phyloP scores from a whole-genome alignment of 1,140 invertebrate species.

The Pantala flavescens region DNA sequence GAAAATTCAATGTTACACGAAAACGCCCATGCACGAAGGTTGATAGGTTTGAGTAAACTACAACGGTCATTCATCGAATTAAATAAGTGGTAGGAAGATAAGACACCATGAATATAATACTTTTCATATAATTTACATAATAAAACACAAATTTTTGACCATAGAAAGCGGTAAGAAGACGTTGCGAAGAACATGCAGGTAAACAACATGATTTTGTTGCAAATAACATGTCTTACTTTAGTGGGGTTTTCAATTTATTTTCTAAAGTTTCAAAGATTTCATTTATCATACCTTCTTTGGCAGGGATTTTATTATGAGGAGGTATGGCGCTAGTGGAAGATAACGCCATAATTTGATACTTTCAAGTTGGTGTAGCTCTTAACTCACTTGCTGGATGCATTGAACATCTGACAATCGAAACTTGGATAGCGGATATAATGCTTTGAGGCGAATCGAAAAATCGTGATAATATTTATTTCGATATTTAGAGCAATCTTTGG shows the following conservation, averaged over 20 bases:
- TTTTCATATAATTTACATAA: no score
- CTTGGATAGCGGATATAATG: neutral
- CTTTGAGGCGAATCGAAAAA: neutral
- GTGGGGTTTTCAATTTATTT: neutral
- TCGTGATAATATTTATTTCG: neutral
- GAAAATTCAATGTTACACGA: no score
- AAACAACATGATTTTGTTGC: neutral
- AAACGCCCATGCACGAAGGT: no score
- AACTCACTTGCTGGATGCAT: constrained; percentile 8
- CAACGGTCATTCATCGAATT: no score
- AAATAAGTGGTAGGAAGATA: no score
- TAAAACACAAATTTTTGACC: neutral
- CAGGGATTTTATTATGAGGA: neutral
- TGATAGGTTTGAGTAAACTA: no score
- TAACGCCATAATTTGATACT: neutral
- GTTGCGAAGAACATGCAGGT: neutral
- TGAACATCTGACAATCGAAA: neutral
- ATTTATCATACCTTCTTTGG: neutral
- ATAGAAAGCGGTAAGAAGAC: neutral
- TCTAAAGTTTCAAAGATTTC: neutral
- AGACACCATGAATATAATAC: no score
- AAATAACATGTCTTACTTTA: no score
- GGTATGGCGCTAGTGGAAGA: neutral
- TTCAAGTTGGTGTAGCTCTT: neutral
- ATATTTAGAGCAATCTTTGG: no score